Base-by-base conservation (phyloP, 2,888 invertebrate genomes). In the Amiota communis region DNA sequence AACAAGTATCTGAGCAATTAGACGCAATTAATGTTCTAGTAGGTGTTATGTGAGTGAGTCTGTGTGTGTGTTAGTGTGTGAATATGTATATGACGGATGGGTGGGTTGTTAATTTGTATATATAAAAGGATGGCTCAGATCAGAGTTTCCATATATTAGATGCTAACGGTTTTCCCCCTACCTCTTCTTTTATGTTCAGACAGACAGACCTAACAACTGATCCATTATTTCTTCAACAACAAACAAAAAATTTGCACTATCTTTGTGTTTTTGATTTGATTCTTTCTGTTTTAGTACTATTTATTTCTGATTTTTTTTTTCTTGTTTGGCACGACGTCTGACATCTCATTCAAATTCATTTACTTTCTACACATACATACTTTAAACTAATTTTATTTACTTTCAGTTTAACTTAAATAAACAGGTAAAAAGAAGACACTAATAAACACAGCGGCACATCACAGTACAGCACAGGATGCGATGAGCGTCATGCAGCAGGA, bases 231-330 rank as follows among this genome's bases (percentile, higher is more conserved):
- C 36, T 36, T 46, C 77, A 83, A 80, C 80, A 80, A 71, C 74
- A n/a, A n/a, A n/a, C n/a, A n/a, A n/a, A 76, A 77, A 77, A 83
- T 83, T 81, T 83, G 76, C 79, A 81, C 74, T 78, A 79, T 77
- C 77, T 80, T 23, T 79, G 74, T 73, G 8, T 20, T 64, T 64
- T 71, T 82, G 81, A 84, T 84, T 82, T 84, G 79, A 81, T 36
- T 6, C 36, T 6, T 36, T 81, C 82, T 82, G 78, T 36, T 36
- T 36, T 36, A 36, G 8, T 23, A 23, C n/a, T n/a, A n/a, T n/a
- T n/a, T n/a, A n/a, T 36, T 36, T 36, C 8, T 6, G 36, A 6
- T 36, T 17, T 15, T 59, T 9, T 20, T 59, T 17, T 59, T 57
- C 15, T 15, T 46, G 36, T 63, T 63, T 68, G 51, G 68, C 68